Percentiles rank a stretch among this genome's conserved stretches.
Conservation (phyloP, 2,888 invertebrate genomes). For the Slavum lentiscoides region DNA sequence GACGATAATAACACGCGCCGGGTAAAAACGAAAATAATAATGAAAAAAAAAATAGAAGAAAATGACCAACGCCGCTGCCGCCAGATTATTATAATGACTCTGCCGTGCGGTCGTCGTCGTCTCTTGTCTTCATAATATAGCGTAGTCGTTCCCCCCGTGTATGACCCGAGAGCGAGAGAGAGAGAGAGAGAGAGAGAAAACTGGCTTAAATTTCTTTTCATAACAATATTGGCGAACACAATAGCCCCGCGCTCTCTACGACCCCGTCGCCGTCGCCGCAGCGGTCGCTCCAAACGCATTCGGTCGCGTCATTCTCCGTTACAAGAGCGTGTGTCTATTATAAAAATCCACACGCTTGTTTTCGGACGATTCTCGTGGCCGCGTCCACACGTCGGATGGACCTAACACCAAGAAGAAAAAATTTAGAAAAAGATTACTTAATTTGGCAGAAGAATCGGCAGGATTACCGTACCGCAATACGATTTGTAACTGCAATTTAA, state of each 20-base stretch:
- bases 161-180: too few relatives aligned
- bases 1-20: slow-evolving; percentile 37
- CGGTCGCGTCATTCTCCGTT: slow-evolving; percentile 16
- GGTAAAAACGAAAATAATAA: not conserved
- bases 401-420: too few relatives aligned
- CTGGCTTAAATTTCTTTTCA: slow-evolving; percentile 40
- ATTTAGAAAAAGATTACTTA: too few relatives aligned
- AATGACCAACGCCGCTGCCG: slow-evolving; percentile 46
- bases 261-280: not conserved
- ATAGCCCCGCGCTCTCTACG: slow-evolving; percentile 5
- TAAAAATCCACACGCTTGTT: not conserved
- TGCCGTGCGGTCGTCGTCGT: slow-evolving; percentile 47
- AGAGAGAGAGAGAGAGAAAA: not conserved
- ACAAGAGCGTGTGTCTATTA: not conserved
- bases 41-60: not conserved
- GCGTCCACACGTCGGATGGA: too few relatives aligned
- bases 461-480: too few relatives aligned
- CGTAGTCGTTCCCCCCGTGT: too few relatives aligned
- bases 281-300: not conserved
- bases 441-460: too few relatives aligned
- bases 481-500: too few relatives aligned
- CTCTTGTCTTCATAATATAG: too few relatives aligned
- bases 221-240: slow-evolving; percentile 51
- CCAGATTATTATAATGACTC: slow-evolving; percentile 50
- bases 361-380: too few relatives aligned